Evolutionary conservation across 2,113 vertebrate species (phyloP), one percentile per base, ranked within the genome.

Genomic region (Microcebus murinus): DNA sequence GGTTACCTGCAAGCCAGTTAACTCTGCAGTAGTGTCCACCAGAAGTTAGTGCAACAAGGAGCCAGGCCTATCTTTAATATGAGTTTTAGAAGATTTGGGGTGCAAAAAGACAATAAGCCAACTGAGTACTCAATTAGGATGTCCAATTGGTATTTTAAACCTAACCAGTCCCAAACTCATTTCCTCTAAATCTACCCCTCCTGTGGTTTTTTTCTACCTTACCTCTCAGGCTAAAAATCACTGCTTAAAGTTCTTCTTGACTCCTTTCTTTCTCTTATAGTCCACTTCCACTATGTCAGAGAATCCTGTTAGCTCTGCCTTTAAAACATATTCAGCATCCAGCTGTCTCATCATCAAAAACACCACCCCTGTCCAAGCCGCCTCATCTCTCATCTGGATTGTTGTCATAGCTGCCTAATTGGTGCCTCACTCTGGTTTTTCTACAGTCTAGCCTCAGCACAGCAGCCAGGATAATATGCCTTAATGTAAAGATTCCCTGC

Each of bases 381-480:
- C 21, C 9, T 50, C 50, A 15, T 50, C 61, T 65, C 12, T 82
- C 36, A 6, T 39, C 55, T 65, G 45, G 4, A 27, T 87, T 55
- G 12, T 20, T 67, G 36, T 15, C 3, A 2, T 17, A 13, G 65
- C 6, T 1, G 3, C 25, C 42, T 57, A 55, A 31, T 0, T 5
- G 10, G n/a, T 74, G 39, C 4, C 39, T 88, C 8, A 18, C 20
- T 63, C 21, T 67, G 61, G 2, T 77, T 21, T 73, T 21, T 70
- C 83, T 59, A 6, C 1, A 34, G 27, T 76, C 14, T 39, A 29
- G 18, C 29, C 42, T 82, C 23, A 63, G 23, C 8, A 61, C 8
- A n/a, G 29, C 9, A 84, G 25, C 13, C 36, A 23, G 67, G n/a
- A 65, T 29, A 61, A 67, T 57, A 31, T 20, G 11, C 61, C 84